These are phyloP conservation scores for Echinarachnius parma DNA, from an alignment of 53 echinoderm and acorn worm genomes.

Conservation along the genomic window DNA sequence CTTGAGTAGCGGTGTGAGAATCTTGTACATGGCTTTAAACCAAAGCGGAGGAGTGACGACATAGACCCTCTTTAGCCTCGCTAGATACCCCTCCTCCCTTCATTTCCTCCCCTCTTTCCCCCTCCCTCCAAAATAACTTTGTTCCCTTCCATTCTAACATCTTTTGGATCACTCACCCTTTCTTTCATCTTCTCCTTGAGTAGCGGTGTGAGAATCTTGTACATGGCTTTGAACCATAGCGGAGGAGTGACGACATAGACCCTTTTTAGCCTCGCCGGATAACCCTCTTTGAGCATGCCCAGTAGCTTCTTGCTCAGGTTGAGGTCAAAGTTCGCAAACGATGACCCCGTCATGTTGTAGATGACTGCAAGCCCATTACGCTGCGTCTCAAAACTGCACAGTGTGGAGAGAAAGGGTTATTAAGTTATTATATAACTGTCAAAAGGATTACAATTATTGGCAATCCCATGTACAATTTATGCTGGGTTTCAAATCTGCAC, in stretches of 20 bases:
- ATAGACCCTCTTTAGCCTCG: conserved; percentile 79
- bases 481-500: too few species aligned
- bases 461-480: too few species aligned
- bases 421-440: too few species aligned
- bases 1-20: conserved; percentile 72
- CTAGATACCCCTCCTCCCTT: conserved; percentile 82
- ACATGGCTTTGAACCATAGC: conserved; percentile 99
- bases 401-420: too few species aligned
- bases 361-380: conserved; percentile 85
- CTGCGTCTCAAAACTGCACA: conserved; percentile 77
- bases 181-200: conserved; percentile 94
- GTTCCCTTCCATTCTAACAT: too few species aligned
- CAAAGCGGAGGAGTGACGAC: conserved; percentile 91
- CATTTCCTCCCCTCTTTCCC: too few species aligned
- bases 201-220: conserved; percentile 83
- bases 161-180: conserved; percentile 94
- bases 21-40: conserved; percentile 90
- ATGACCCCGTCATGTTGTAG: conserved; percentile 91
- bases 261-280: conserved; percentile 90
- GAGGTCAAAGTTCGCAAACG: conserved; percentile 87
- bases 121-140: too few species aligned
- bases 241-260: conserved; percentile 94
- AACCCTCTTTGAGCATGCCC: conserved; percentile 88
- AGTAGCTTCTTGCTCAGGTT: conserved; percentile 94
- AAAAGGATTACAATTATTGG: too few species aligned